A percentile compares a stretch with the other conserved stretches of the same genome.
These are phyloP conservation scores for Epizoanthus scotinus DNA, from an alignment of 92 coral and sea anemone genomes.

Conservation along the genomic window DNA sequence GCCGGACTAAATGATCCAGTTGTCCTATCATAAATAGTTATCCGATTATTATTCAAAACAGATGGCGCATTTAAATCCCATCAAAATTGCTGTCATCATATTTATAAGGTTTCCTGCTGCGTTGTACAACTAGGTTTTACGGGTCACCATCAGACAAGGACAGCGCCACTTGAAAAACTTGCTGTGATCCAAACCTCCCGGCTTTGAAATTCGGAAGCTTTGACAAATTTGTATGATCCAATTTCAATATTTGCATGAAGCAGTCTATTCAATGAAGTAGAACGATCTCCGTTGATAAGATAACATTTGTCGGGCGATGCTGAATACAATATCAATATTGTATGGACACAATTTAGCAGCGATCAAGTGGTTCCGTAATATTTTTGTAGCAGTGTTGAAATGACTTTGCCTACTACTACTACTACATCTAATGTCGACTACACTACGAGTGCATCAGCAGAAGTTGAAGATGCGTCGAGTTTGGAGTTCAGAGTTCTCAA, in stretches of 20 bases:
- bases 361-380: too few species aligned
- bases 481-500: slow-evolving; percentile 56
- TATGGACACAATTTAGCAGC: too few species aligned
- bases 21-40: neutral
- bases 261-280: too few species aligned
- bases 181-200: too few species aligned
- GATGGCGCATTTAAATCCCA: slow-evolving; percentile 1
- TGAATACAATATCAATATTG: too few species aligned
- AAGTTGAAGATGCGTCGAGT: neutral
- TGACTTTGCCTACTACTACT: neutral
- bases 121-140: neutral
- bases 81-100: slow-evolving; percentile 21
- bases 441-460: neutral
- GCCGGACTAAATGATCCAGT: neutral
- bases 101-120: slow-evolving; percentile 15
- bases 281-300: too few species aligned
- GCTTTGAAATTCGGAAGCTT: too few species aligned
- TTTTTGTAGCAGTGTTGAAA: neutral
- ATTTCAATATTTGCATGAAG: too few species aligned
- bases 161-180: too few species aligned
- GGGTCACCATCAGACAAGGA: neutral
- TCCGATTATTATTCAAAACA: slow-evolving; percentile 9
- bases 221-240: too few species aligned
- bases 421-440: neutral
- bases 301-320: too few species aligned